Conservation (phyloP, 2,888 invertebrate genomes). For the Tortricodes alternella region DNA sequence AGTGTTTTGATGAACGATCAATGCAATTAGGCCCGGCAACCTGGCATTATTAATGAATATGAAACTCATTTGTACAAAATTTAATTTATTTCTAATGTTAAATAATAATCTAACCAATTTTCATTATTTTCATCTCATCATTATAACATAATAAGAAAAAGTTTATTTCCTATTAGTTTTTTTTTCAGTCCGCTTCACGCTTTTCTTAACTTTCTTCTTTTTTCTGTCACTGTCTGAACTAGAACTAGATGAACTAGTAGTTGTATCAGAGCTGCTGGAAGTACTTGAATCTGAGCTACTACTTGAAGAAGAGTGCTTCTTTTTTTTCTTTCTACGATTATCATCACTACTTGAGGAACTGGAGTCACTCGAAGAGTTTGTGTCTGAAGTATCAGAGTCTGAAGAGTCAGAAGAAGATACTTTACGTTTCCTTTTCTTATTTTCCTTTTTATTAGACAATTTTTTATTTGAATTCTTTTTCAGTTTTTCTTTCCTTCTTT, state of each 20-base stretch:
- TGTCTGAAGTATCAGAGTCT: constrained; percentile 55
- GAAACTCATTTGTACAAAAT: background rate
- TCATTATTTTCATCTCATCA: too few relatives aligned
- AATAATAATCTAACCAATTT: background rate
- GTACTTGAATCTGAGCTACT: constrained; percentile 55
- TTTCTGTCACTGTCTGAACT: constrained; percentile 56
- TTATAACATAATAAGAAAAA: background rate
- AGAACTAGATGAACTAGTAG: constrained; percentile 42
- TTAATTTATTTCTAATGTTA: background rate
- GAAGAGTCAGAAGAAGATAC: constrained; percentile 55
- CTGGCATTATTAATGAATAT: background rate
- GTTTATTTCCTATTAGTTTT: constrained; percentile 46
- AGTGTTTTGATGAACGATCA: too few relatives aligned
- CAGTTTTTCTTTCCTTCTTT: constrained; percentile 36
- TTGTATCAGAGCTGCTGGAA: constrained; percentile 51
- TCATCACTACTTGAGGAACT: constrained; percentile 58
- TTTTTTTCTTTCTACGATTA: constrained; percentile 58
- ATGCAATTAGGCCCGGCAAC: too few relatives aligned
- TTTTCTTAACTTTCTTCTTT: constrained; percentile 18
- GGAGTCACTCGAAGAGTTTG: constrained; percentile 63
- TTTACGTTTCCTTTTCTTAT: constrained; percentile 52
- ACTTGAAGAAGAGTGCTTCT: constrained; percentile 61
- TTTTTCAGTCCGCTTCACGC: constrained; percentile 48
- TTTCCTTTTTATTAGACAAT: constrained; percentile 37
- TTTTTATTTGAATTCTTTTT: constrained; percentile 35